Base-by-base conservation (phyloP, 2,888 invertebrate genomes). In the Hydrotaea diabolus region DNA sequence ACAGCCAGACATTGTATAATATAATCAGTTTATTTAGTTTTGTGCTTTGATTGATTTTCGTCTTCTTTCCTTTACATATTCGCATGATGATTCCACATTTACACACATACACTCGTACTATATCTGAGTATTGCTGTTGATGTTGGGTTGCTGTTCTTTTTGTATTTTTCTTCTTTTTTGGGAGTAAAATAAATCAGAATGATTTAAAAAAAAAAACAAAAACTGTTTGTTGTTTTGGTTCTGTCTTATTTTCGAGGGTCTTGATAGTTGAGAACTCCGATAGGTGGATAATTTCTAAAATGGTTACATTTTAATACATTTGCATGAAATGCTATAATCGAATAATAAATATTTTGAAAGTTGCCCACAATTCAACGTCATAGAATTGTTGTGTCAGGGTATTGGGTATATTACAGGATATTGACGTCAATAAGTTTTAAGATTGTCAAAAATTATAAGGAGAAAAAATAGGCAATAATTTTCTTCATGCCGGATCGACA, bases 41-140 rank as follows among this genome's bases (percentile, higher is more conserved):
- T 71, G 49, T 59, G 76, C 53, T 76, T 77, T 81, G 76, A 76
- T 81, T 76, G 80, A 81, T 81, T 80, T 80, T 80, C 62, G 26
- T 46, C 31, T 80, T 8, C 31, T 76, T 75, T 76, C 59, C 49
- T 49, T 75, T 59, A 36, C 36, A 75, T 59, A 46, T 75, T 59
- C 49, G 71, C 80, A 62, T 62, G 15, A 39, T 66, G 21, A 49
- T 72, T 43, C 5, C 26, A 15, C 13, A 49, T 49, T n/a, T 49
- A 49, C 49, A 49, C n/a, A 49, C n/a, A 49, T 11, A 43, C 43
- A 43, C n/a, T n/a, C n/a, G n/a, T n/a, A n/a, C n/a, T n/a, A n/a
- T n/a, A 53, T 23, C 19, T 26, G 57, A 59, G 23, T 55, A 9
- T 26, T 59, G 23, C 11, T 59, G 15, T 46, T 46, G 69, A 4